phyloP scores from a whole-genome alignment of 53 echinoderm and acorn worm species.

The Apostichopus leukothele region DNA sequence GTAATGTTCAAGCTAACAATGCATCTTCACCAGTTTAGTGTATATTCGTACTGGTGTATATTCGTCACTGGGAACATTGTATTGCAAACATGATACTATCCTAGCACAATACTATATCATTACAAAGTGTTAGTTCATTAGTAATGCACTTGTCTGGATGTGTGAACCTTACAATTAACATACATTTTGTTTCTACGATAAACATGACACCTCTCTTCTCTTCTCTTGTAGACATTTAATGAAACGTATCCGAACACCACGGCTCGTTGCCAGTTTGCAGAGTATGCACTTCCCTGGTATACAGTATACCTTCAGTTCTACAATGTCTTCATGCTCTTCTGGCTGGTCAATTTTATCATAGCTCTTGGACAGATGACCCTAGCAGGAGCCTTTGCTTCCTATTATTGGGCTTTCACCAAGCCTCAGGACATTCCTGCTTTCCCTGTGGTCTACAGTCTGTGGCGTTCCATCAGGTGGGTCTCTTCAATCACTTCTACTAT shows the following conservation, averaged over 20 bases:
- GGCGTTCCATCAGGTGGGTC: slow-evolving; percentile 73
- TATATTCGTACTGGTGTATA: too few species aligned
- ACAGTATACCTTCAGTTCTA: slow-evolving; percentile 87
- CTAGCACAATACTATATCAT: too few species aligned
- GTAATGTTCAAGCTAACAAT: too few species aligned
- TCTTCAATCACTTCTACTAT: too few species aligned
- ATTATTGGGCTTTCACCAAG: slow-evolving; percentile 97
- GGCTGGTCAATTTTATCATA: slow-evolving; percentile 86
- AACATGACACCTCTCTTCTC: slow-evolving; percentile 59
- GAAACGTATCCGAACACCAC: slow-evolving; percentile 70
- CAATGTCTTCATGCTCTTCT: slow-evolving; percentile 90
- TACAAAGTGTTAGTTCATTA: too few species aligned
- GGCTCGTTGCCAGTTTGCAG: slow-evolving; percentile 68
- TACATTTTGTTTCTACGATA: not conserved
- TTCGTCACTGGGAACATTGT: too few species aligned
- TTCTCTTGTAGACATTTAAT: slow-evolving; percentile 57
- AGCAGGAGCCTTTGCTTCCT: slow-evolving; percentile 94
- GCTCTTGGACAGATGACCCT: slow-evolving; percentile 87
- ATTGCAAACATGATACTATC: too few species aligned
- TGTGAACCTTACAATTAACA: too few species aligned
- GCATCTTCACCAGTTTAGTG: too few species aligned
- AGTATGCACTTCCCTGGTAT: slow-evolving; percentile 63
- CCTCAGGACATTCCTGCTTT: slow-evolving; percentile 91
- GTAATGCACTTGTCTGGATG: too few species aligned
- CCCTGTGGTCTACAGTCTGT: slow-evolving; percentile 78